Evolutionary conservation across 2,797 vertebrate species (phyloP), one percentile per base, ranked within the genome.

Genomic region (Phyllotis vaccarum): DNA sequence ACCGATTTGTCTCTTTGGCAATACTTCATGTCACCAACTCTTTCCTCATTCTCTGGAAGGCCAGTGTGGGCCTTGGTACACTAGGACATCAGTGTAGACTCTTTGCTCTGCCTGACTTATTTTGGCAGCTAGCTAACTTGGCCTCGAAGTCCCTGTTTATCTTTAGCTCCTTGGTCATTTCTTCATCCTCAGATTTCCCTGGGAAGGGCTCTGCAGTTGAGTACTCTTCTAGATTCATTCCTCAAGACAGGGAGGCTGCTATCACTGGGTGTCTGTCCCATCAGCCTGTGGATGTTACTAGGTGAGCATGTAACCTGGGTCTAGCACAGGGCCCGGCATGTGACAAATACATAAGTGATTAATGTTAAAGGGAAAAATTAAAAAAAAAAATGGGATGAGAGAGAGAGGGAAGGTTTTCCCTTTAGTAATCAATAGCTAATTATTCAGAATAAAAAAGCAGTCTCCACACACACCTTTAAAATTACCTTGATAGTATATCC

Each of bases 21-120:
- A 76, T 46, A 52, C 29, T 7, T 46, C 14, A 8, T 40, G 27
- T n/a, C 40, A 37, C 34, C 37, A 0, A 8, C 3, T 91, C 46
- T 72, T 60, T 49, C 24, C 21, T 94, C 40, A 21, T 52, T 88
- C 58, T 87, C 58, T 37, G 17, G 40, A 64, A 27, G 79, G 34
- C 46, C 56, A 43, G 49, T 43, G 49, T 97, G 90, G n/a, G 58
- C 27, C 66, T 96, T 83, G 21, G 80, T 68, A 54, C 37, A 93
- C 16, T 2, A 49, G 46, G 58, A 94, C 46, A 21, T 43, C 21
- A 46, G 1, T 72, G 13, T 21, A 72, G 78, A n/a, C 16, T 34
- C 3, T 60, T 83, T 74, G 22, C 24, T 93, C 29, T 93, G 37
- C 16, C 21, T 80, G 52, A 27, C 27, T 91, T 90, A n/a, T 58